A percentile compares a stretch with the other conserved stretches of the same genome.
Conservation (phyloP, 2,797 vertebrate species). For the Gorsachius magnificus region DNA sequence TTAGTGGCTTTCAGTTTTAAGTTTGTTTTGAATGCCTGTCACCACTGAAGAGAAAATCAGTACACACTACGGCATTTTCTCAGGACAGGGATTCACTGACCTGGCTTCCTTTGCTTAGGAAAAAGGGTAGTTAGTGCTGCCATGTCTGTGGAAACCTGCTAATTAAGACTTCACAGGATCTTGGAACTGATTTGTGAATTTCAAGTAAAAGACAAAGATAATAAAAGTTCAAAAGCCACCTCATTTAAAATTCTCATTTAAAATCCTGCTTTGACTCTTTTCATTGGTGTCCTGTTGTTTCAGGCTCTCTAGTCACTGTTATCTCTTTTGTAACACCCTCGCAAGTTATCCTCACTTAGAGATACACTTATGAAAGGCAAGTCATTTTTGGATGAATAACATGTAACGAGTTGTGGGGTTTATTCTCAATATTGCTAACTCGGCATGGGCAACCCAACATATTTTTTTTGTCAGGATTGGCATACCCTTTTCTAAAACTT, state of each 20-base stretch:
- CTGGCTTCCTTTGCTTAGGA: neutral
- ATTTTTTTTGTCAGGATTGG: neutral
- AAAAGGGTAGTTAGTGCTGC: neutral
- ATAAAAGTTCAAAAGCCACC: neutral
- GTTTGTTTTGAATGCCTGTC: slow-evolving; percentile 40
- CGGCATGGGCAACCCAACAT: accelerated
- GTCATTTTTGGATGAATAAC: neutral
- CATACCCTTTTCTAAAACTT: neutral
- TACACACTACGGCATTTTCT: neutral
- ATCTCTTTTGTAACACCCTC: neutral
- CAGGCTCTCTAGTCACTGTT: neutral
- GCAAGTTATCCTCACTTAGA: neutral
- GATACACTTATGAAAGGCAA: neutral
- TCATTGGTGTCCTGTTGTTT: neutral
- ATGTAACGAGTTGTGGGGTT: neutral
- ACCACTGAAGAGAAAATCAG: neutral
- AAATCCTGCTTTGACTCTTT: neutral
- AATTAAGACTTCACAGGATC: slow-evolving; percentile 14
- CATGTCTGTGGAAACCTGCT: neutral
- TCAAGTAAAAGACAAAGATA: neutral
- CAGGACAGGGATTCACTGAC: neutral
- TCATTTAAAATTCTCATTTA: neutral
- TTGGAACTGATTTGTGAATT: neutral
- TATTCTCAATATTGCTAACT: neutral
- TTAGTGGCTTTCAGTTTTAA: slow-evolving; percentile 8